These are phyloP conservation scores for Dasysyrphus albostriatus DNA, from an alignment of 2,888 invertebrate species.

Conservation along the genomic window DNA sequence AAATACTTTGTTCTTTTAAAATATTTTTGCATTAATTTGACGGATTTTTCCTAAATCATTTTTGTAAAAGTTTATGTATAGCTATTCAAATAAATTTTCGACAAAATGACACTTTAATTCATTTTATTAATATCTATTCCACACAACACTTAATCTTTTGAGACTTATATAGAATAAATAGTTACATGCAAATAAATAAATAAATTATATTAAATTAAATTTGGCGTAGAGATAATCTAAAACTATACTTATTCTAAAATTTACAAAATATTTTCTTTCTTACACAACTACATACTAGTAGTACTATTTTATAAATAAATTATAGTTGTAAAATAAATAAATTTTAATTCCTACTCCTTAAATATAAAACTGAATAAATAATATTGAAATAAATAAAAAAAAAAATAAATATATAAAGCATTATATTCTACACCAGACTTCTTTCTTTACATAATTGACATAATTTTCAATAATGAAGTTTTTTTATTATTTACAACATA, in stretches of 20 bases:
- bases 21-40: too few species aligned
- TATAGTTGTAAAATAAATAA: not conserved
- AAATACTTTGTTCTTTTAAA: too few species aligned
- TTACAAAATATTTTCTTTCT: not conserved
- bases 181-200: conserved; percentile 13
- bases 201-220: conserved; percentile 24
- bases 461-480: too few species aligned
- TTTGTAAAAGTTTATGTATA: not conserved
- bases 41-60: too few species aligned
- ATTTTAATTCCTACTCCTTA: not conserved
- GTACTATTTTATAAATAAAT: not conserved
- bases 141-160: not conserved
- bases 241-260: not conserved
- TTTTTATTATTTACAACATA: too few species aligned
- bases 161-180: not conserved
- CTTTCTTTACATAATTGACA: not conserved
- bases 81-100: not conserved
- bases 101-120: not conserved
- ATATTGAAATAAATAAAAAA: not conserved
- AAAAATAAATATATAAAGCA: not conserved
- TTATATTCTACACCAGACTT: not conserved
- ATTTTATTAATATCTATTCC: not conserved
- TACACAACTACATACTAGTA: not conserved
- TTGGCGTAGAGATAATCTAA: conserved; percentile 25
- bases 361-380: not conserved